phyloP scores from a whole-genome alignment of 2,888 invertebrate genomes.

The Imbricaverruca yamaguchii region DNA sequence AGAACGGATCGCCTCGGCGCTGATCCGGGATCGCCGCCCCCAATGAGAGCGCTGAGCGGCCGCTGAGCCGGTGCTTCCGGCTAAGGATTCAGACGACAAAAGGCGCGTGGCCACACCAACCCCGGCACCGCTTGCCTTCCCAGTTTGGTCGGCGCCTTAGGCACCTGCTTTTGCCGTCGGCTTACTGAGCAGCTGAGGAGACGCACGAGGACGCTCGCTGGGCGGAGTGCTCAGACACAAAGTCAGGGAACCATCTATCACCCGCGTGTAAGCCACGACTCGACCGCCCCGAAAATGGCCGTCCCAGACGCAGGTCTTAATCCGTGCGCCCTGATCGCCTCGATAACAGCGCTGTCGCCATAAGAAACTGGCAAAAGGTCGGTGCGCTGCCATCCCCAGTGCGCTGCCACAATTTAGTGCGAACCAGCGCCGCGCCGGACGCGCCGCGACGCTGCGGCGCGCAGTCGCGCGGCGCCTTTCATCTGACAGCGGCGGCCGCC shows the following conservation, averaged over 20 bases:
- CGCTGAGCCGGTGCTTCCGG: too few relatives aligned
- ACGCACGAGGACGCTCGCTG: neutral
- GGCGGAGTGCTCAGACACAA: neutral
- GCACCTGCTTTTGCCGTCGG: neutral
- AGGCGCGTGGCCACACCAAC: neutral
- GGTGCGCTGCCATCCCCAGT: neutral
- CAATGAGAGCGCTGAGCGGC: neutral
- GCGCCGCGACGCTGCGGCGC: neutral
- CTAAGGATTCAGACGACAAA: too few relatives aligned
- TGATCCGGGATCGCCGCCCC: neutral
- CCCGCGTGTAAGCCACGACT: neutral
- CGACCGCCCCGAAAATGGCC: neutral
- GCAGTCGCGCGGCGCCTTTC: neutral
- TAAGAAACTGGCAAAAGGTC: neutral
- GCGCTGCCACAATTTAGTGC: conserved; percentile 13
- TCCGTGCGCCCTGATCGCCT: neutral
- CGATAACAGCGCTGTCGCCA: neutral
- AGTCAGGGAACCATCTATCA: neutral
- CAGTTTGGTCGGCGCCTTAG: neutral
- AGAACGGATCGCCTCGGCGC: too few relatives aligned
- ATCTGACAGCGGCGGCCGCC: neutral
- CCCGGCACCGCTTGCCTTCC: neutral
- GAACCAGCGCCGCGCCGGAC: neutral
- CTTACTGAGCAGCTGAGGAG: neutral
- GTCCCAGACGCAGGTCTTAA: conserved; percentile 6